Evolutionary conservation across 2,113 vertebrate genomes (phyloP).

Genomic region (Vulpes ferrilata): DNA sequence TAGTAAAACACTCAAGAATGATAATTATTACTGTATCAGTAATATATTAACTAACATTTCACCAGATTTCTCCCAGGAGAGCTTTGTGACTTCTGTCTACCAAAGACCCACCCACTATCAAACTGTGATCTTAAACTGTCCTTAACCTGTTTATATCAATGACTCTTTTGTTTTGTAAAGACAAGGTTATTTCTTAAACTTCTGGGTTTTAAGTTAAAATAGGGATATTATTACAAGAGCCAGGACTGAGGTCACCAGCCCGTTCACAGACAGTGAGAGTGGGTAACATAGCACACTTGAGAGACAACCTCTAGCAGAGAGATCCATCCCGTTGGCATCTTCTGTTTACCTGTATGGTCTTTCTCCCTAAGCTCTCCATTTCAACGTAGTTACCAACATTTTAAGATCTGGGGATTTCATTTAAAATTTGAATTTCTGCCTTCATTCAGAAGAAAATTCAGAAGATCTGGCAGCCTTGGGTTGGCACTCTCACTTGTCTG

Average conservation of each 20-base stretch:
- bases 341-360: neutral
- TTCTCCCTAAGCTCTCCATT: neutral
- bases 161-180: neutral
- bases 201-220: neutral
- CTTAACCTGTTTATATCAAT: neutral
- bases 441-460: constrained; percentile 6
- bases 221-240: neutral
- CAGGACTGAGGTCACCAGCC: neutral
- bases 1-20: neutral
- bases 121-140: neutral
- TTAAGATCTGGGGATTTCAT: neutral
- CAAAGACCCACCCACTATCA: neutral
- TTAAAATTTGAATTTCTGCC: neutral
- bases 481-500: neutral
- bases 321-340: neutral
- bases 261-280: neutral
- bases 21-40: neutral
- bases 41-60: neutral
- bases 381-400: neutral
- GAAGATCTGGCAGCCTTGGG: neutral
- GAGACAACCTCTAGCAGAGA: neutral
- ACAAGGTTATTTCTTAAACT: neutral
- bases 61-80: neutral
- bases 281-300: too few species aligned
- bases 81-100: neutral